These are phyloP conservation scores for Amphipyra berbera DNA, from an alignment of 2,888 invertebrate species.

Conservation along the genomic window DNA sequence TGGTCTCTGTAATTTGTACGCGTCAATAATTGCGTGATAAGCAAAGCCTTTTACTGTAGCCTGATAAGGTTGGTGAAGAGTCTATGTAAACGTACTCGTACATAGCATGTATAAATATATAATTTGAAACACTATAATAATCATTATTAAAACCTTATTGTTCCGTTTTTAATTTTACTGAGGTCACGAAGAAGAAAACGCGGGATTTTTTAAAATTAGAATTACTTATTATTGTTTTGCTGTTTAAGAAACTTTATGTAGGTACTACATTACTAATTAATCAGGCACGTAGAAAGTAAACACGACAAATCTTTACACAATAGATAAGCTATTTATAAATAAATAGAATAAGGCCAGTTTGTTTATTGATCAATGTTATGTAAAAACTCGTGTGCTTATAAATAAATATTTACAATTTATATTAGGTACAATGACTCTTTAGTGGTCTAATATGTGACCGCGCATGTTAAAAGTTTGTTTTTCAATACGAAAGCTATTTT, in stretches of 20 bases:
- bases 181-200: neutral
- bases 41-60: slow-evolving; percentile 62
- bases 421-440: too few species aligned
- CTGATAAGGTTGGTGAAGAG: slow-evolving; percentile 56
- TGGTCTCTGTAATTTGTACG: slow-evolving; percentile 40
- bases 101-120: slow-evolving; percentile 7
- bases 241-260: neutral
- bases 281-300: neutral
- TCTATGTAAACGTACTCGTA: slow-evolving; percentile 28
- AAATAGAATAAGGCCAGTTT: neutral
- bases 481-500: slow-evolving; percentile 36
- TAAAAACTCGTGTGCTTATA: too few species aligned
- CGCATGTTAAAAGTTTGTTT: slow-evolving; percentile 15
- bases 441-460: neutral
- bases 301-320: neutral
- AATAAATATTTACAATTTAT: too few species aligned
- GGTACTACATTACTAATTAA: neutral
- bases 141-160: neutral
- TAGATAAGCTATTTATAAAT: slow-evolving; percentile 6
- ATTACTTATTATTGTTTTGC: neutral
- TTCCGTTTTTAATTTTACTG: neutral
- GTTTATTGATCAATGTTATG: neutral
- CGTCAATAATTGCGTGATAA: slow-evolving; percentile 60
- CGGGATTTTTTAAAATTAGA: neutral
- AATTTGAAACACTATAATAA: neutral